Evolutionary conservation across 2,888 invertebrate species (phyloP).

Genomic region (Cecidostiba fungosa): DNA sequence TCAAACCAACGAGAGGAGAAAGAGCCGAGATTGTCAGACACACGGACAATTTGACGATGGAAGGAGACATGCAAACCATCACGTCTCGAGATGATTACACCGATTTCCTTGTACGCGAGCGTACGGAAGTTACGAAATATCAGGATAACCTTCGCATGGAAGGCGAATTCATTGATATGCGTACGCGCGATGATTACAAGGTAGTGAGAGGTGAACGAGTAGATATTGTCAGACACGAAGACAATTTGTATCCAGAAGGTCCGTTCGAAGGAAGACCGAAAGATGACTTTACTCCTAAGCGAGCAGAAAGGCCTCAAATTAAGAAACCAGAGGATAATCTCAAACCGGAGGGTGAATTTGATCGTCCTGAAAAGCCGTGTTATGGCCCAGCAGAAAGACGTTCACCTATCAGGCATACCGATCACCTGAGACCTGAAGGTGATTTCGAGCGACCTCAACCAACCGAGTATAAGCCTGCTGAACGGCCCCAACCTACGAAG

Average conservation of each 20-base stretch:
- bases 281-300: constrained; percentile 71
- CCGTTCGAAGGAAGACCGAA: constrained; percentile 79
- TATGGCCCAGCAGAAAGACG: constrained; percentile 80
- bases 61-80: constrained; percentile 81
- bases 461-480: constrained; percentile 75
- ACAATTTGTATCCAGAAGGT: constrained; percentile 80
- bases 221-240: constrained; percentile 80
- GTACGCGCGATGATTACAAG: constrained; percentile 80
- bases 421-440: constrained; percentile 82
- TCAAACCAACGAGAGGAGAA: constrained; percentile 81
- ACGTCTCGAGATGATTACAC: constrained; percentile 83
- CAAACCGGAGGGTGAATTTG: constrained; percentile 81
- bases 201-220: constrained; percentile 82
- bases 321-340: constrained; percentile 84
- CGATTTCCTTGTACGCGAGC: constrained; percentile 79
- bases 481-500: constrained; percentile 76
- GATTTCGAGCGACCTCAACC: constrained; percentile 73
- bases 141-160: constrained; percentile 82
- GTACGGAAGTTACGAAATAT: constrained; percentile 79
- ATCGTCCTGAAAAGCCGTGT: constrained; percentile 76
- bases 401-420: constrained; percentile 76
- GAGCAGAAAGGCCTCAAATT: constrained; percentile 79
- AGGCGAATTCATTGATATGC: constrained; percentile 83
- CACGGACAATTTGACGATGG: constrained; percentile 79
- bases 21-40: constrained; percentile 82